Conservation (phyloP, 2,797 vertebrate species). For the Ataeniobius toweri region DNA sequence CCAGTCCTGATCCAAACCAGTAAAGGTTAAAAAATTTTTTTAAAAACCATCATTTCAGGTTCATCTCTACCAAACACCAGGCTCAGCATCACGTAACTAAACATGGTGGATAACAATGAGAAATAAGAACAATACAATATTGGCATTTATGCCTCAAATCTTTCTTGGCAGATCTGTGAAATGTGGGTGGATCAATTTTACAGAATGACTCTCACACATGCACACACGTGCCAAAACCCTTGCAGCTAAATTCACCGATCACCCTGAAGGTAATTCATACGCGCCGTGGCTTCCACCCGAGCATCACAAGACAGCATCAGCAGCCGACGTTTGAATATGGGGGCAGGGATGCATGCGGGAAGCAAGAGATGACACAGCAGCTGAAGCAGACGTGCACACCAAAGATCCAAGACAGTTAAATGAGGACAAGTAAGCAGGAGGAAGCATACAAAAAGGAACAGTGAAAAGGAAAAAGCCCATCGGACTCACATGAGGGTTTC, state of each 20-base stretch:
- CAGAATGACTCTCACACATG: not conserved
- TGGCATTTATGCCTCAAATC: not conserved
- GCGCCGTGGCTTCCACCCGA: constrained; percentile 33
- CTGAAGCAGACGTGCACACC: not conserved
- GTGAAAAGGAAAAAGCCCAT: not conserved
- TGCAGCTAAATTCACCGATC: constrained; percentile 22
- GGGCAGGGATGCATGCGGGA: constrained; percentile 56
- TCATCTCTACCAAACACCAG: not conserved
- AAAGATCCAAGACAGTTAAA: not conserved
- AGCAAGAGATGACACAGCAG: constrained; percentile 46
- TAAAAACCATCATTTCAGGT: not conserved
- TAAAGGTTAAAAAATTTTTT: not conserved
- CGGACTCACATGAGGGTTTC: constrained; percentile 78
- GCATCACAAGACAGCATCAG: constrained; percentile 74
- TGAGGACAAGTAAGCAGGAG: not conserved
- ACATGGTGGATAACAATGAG: not conserved
- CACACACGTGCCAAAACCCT: not conserved
- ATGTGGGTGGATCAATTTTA: not conserved
- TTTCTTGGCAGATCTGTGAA: not conserved
- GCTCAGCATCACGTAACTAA: not conserved
- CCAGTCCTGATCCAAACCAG: too few relatives aligned
- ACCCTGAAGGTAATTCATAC: constrained; percentile 19
- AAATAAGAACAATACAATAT: not conserved
- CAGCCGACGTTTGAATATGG: constrained; percentile 43
- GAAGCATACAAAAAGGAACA: not conserved